phyloP scores from a whole-genome alignment of 2,113 vertebrate genomes.

The Dascyllus trimaculatus region DNA sequence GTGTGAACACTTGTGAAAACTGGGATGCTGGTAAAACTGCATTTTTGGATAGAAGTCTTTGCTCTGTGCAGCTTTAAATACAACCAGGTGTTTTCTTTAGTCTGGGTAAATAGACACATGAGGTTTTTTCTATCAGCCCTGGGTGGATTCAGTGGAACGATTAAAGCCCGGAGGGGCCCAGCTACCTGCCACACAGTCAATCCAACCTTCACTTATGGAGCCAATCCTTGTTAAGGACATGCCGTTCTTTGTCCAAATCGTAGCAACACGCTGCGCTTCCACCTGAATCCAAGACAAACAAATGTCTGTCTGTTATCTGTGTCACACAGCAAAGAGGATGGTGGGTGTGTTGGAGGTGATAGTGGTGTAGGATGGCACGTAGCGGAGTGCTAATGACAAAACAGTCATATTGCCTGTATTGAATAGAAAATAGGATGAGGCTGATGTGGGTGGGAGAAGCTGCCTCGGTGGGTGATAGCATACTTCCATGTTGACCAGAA shows the following conservation, averaged over 20 bases:
- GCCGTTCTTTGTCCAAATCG: slow-evolving; percentile 19
- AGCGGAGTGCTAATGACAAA: slow-evolving; percentile 21
- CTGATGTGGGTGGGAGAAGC: slow-evolving; percentile 16
- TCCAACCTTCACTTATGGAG: slow-evolving; percentile 30
- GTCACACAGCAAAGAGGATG: slow-evolving; percentile 34
- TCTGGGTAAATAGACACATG: background rate
- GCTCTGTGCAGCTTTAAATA: background rate
- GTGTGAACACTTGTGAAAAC: background rate
- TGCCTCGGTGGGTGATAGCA: slow-evolving; percentile 13
- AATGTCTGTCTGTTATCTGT: slow-evolving; percentile 51
- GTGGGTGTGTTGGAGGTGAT: slow-evolving; percentile 46
- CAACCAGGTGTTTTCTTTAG: background rate
- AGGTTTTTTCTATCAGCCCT: background rate
- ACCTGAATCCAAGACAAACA: slow-evolving; percentile 39
- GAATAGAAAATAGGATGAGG: slow-evolving; percentile 20
- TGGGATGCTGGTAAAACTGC: background rate
- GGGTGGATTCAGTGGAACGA: slow-evolving; percentile 5
- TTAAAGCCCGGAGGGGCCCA: slow-evolving; percentile 18
- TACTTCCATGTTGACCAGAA: background rate
- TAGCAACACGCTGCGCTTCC: slow-evolving; percentile 13
- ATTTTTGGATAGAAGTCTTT: background rate
- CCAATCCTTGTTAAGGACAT: slow-evolving; percentile 35
- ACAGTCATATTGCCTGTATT: background rate
- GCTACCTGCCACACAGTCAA: slow-evolving; percentile 21
- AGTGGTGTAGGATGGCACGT: slow-evolving; percentile 21